Evolutionary conservation across 2,113 vertebrate genomes (phyloP), one percentile per base, ranked within the genome.

Genomic region (Cyprinodon variegatus): DNA sequence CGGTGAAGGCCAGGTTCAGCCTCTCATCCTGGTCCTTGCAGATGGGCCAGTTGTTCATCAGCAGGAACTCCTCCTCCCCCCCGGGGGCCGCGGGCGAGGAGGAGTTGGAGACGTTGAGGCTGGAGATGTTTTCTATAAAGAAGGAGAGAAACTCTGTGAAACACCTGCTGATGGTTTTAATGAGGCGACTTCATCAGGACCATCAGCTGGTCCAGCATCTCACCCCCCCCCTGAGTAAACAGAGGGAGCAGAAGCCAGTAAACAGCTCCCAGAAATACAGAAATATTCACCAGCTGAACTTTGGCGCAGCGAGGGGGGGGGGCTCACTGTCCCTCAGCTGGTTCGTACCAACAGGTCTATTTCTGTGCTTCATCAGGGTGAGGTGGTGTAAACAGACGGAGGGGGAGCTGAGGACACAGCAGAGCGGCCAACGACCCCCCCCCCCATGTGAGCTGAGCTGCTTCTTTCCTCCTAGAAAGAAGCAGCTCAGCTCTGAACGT

Each of bases 1-100:
- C 92, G 0, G 98, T 99, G 93, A 99, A 99, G 57, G 98, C 98
- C 93, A 99, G 80, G 90, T 99, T 99, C 41, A 99, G 92, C 96
- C 97, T 98, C 86, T 98, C 97, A 0, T 99, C 97, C 92, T 99
- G 97, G 76, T 96, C 96, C 0, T 97, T 96, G 91, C 98, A 99
- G 88, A 96, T 96, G 41, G 94, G 91, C 98, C 98, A 99, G 75
- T 90, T 93, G 0, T 96, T 97, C 88, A 97, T 90, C 61, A 85
- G 79, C 74, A 93, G 90, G 70, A 91, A 83, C 80, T 94, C 91
- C 74, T 83, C 80, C 22, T 72, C 72, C 4, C 22, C 0, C 11
- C 20, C 29, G 60, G 5, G 8, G 15, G 36, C 11, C 17, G n/a
- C n/a, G 3, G 53, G 3, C 6, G 10, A 39, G 29, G 81, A 78